These are phyloP conservation scores for Malthinus flaveolus DNA, from an alignment of 2,888 invertebrate genomes.

Conservation along the genomic window DNA sequence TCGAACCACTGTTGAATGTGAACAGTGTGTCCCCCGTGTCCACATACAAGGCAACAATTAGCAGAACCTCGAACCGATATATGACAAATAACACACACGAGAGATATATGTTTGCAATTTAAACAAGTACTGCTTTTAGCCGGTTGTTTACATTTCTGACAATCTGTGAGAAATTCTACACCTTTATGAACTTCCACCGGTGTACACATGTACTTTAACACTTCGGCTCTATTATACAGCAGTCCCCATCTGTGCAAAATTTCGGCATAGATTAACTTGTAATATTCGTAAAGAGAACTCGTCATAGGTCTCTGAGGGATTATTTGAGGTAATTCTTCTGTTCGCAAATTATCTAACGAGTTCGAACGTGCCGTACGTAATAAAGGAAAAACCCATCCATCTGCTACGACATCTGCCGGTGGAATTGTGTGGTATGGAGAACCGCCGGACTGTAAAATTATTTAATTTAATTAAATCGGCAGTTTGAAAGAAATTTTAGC, in stretches of 20 bases:
- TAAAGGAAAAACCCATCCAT: slow-evolving; percentile 75
- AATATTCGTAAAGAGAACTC: slow-evolving; percentile 73
- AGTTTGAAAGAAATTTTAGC: background rate
- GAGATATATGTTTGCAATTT: slow-evolving; percentile 71
- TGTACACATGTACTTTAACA: slow-evolving; percentile 65
- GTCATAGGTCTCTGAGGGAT: slow-evolving; percentile 40
- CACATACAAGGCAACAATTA: slow-evolving; percentile 86
- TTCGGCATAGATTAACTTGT: slow-evolving; percentile 87
- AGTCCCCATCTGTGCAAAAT: slow-evolving; percentile 68
- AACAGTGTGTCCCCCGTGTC: slow-evolving; percentile 88
- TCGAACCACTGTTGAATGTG: slow-evolving; percentile 86
- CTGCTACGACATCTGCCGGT: slow-evolving; percentile 76
- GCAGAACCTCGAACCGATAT: slow-evolving; percentile 83
- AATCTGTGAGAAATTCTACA: slow-evolving; percentile 75
- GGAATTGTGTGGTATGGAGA: slow-evolving; percentile 89
- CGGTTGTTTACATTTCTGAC: slow-evolving; percentile 69
- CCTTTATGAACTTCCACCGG: slow-evolving; percentile 55
- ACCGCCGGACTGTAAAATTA: slow-evolving; percentile 65
- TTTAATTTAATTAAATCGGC: slow-evolving; percentile 7
- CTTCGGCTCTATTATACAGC: slow-evolving; percentile 56
- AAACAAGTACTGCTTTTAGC: slow-evolving; percentile 71
- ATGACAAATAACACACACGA: slow-evolving; percentile 84
- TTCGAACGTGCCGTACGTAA: slow-evolving; percentile 70
- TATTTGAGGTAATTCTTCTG: slow-evolving; percentile 50
- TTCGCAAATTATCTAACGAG: slow-evolving; percentile 73